Percentiles rank a stretch among this genome's conserved stretches.
Conservation (phyloP, 2,888 invertebrate genomes). For the Acanthosepion esculentum region DNA sequence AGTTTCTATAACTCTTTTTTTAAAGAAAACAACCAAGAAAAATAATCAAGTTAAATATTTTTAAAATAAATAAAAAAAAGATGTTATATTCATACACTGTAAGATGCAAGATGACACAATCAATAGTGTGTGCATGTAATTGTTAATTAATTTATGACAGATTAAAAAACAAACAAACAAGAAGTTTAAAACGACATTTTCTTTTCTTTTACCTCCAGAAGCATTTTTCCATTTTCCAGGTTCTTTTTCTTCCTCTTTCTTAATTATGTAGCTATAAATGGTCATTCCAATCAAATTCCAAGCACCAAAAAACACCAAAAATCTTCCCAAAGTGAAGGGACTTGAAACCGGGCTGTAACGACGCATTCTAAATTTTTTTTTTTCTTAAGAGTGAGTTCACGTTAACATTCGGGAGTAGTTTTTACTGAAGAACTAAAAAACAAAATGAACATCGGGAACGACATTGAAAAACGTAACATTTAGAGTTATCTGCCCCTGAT, state of each 20-base stretch:
- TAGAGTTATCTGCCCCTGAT: not conserved
- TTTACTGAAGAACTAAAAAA: not conserved
- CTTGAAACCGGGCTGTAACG: constrained; percentile 47
- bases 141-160: too few species aligned
- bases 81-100: too few species aligned
- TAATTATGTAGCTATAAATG: not conserved
- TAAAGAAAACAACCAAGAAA: too few species aligned
- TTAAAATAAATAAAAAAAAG: too few species aligned
- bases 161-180: not conserved
- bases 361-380: constrained; percentile 51
- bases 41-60: too few species aligned
- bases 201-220: constrained; percentile 15
- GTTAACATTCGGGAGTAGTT: not conserved
- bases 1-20: too few species aligned
- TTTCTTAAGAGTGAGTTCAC: not conserved
- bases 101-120: too few species aligned
- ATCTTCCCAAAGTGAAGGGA: constrained; percentile 49
- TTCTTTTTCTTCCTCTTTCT: constrained; percentile 35
- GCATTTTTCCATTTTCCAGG: not conserved
- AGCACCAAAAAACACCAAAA: constrained; percentile 54
- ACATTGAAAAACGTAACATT: not conserved
- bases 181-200: not conserved
- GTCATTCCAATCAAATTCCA: constrained; percentile 58
- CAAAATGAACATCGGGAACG: not conserved
- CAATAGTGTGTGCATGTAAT: too few species aligned